Base-by-base conservation (phyloP, 2,113 vertebrate genomes). In the Etheostoma spectabile region DNA sequence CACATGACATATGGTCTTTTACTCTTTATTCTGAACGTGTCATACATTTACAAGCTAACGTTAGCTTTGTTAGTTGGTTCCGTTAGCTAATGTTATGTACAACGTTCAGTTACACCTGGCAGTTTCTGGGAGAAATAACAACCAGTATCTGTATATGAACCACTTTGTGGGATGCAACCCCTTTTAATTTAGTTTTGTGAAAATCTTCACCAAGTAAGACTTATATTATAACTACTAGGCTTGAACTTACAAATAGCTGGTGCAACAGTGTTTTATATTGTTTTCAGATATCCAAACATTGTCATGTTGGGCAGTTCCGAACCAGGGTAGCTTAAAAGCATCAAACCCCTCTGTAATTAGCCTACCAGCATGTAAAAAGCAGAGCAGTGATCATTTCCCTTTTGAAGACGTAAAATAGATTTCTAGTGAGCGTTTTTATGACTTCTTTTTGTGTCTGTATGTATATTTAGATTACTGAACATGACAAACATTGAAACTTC, bases 401-500 rank as follows among this genome's bases (percentile, higher is more conserved):
- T 27, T 68, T 51, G 51, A 82, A 79, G 64, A 88, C 76, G 78
- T 80, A 72, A 78, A 65, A 77, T 79, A 45, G 53, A 67, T 77
- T 63, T 74, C 22, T 67, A 61, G 75, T 68, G 79, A 77, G 74
- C 3, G 3, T 78, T 66, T 53, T 65, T n/a, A 46, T 42, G 13
- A 83, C 64, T 65, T 81, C 30, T 84, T 71, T 81, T 56, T 72
- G 33, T 82, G 48, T 85, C 52, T 66, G 80, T 93, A 76, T 33
- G 61, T 73, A 35, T 66, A 49, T 83, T 42, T 75, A 87, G 65
- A 80, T 79, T 72, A 78, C 48, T 69, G 76, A 89, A 80, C 46
- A 66, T 67, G 55, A 83, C 74, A 80, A 88, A 85, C 78, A 87
- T 83, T 85, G 72, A 82, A 77, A 87, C 73, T 89, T 82, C 60